Conservation (phyloP, 2,888 invertebrate genomes). For the Lithosia quadra region DNA sequence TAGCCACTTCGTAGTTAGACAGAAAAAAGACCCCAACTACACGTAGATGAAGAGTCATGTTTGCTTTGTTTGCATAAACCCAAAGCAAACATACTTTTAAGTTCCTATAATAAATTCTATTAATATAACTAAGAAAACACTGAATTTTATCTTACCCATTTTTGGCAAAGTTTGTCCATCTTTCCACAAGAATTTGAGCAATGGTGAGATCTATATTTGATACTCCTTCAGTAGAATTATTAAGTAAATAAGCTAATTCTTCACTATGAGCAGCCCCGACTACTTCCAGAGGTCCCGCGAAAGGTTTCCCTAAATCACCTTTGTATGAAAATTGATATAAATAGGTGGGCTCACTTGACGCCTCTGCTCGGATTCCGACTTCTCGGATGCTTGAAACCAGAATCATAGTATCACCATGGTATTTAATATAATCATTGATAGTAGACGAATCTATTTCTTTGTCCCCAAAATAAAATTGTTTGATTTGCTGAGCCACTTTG, state of each 20-base stretch:
- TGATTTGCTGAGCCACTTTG: conserved; percentile 59
- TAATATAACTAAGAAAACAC: neutral
- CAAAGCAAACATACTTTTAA: no score
- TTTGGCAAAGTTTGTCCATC: conserved; percentile 81
- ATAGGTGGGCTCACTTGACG: conserved; percentile 60
- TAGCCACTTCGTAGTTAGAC: no score
- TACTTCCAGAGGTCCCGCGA: conserved; percentile 63
- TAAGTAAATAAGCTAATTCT: conserved; percentile 76
- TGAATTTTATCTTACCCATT: conserved; percentile 62
- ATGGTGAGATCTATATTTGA: conserved; percentile 61
- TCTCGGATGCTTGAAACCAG: conserved; percentile 74
- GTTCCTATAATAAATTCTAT: no score
- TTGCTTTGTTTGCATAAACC: no score
- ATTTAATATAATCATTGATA: conserved; percentile 63
- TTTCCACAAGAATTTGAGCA: conserved; percentile 70
- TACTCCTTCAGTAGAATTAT: conserved; percentile 43
- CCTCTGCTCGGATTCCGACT: conserved; percentile 61
- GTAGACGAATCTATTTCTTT: conserved; percentile 53
- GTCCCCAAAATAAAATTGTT: conserved; percentile 65
- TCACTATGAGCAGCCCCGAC: conserved; percentile 73
- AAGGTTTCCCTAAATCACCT: conserved; percentile 66
- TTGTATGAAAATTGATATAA: conserved; percentile 80
- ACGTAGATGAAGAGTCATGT: no score
- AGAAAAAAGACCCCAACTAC: no score
- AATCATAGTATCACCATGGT: conserved; percentile 79